These are phyloP conservation scores for Pygocentrus nattereri DNA, from an alignment of 2,797 vertebrate species.

Conservation along the genomic window DNA sequence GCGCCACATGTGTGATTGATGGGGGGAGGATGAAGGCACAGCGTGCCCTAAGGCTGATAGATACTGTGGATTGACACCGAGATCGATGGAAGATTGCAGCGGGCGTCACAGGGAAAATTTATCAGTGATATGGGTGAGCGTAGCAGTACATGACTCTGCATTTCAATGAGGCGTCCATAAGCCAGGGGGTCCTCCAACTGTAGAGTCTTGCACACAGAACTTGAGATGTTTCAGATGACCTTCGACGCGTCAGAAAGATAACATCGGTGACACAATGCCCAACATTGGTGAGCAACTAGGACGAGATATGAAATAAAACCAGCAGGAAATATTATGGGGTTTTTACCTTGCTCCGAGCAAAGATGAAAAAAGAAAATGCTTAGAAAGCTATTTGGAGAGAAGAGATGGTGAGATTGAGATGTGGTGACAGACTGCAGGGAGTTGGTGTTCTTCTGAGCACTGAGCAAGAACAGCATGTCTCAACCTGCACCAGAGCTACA, in stretches of 20 bases:
- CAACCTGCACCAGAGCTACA: conserved; percentile 26
- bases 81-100: conserved; percentile 53
- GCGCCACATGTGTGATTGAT: conserved; percentile 44
- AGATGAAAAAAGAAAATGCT: conserved; percentile 43
- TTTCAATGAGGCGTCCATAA: conserved; percentile 58
- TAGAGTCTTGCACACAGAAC: neutral
- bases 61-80: conserved; percentile 52
- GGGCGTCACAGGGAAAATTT: conserved; percentile 49
- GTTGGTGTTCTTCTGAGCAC: conserved; percentile 39
- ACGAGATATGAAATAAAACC: conserved; percentile 37
- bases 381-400: conserved; percentile 37
- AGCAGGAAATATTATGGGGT: conserved; percentile 11
- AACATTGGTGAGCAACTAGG: neutral
- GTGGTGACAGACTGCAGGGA: conserved; percentile 37
- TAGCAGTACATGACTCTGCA: conserved; percentile 52
- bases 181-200: conserved; percentile 10
- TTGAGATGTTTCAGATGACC: conserved; percentile 36
- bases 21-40: conserved; percentile 36
- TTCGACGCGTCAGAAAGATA: conserved; percentile 32
- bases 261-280: conserved; percentile 24
- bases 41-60: conserved; percentile 47
- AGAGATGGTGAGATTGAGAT: conserved; percentile 33
- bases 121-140: conserved; percentile 42
- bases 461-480: conserved; percentile 40
- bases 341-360: conserved; percentile 33